Conservation (phyloP, 2,113 vertebrate species). For the Cavia aperea region DNA sequence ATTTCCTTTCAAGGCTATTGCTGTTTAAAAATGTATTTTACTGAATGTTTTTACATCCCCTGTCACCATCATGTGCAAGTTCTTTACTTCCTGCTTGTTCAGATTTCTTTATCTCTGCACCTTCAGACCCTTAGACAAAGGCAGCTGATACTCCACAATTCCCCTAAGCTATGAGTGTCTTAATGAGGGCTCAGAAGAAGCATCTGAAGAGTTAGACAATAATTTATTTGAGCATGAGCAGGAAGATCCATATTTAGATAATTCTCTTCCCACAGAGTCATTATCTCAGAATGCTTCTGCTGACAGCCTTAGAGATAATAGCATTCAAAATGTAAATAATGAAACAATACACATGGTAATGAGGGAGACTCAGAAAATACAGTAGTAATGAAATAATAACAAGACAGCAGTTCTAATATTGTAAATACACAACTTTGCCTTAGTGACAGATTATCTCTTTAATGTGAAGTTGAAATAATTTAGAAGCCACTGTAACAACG, state of each 20-base stretch:
- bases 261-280: slow-evolving; percentile 45
- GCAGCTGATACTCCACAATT: slow-evolving; percentile 34
- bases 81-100: slow-evolving; percentile 42
- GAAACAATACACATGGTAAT: slow-evolving; percentile 54
- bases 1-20: neutral
- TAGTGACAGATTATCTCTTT: slow-evolving; percentile 59
- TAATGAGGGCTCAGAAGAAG: slow-evolving; percentile 62
- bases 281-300: slow-evolving; percentile 54
- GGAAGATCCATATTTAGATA: slow-evolving; percentile 52
- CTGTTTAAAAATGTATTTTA: slow-evolving; percentile 14
- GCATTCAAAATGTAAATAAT: slow-evolving; percentile 59
- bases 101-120: slow-evolving; percentile 37
- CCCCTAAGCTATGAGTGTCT: slow-evolving; percentile 20
- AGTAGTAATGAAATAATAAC: slow-evolving; percentile 69
- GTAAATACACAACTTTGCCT: slow-evolving; percentile 52
- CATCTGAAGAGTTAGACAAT: slow-evolving; percentile 51
- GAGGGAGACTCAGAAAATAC: slow-evolving; percentile 56
- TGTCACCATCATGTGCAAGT: neutral
- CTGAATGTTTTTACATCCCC: neutral
- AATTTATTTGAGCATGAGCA: slow-evolving; percentile 58
- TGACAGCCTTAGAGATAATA: slow-evolving; percentile 56
- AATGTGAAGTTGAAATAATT: slow-evolving; percentile 50
- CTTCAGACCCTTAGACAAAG: slow-evolving; percentile 46
- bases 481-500: slow-evolving; percentile 46
- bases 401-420: slow-evolving; percentile 43